Evolutionary conservation across 1,140 invertebrate genomes (phyloP).

Genomic region (Drosophila dunni): DNA sequence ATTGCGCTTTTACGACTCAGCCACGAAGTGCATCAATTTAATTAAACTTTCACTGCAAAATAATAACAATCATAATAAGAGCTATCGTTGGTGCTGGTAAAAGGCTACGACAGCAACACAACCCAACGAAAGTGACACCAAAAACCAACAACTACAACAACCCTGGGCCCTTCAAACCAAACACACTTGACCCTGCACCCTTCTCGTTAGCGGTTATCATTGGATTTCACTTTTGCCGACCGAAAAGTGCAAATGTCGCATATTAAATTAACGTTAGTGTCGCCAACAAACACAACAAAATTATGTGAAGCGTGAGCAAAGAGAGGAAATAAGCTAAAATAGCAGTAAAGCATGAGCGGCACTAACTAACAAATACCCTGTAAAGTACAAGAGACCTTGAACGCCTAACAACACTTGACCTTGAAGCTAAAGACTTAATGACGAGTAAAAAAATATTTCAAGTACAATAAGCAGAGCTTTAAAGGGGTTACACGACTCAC

Average conservation of each 20-base stretch:
- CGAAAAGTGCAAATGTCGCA: conserved; percentile 80
- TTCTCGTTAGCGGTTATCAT: conserved; percentile 17
- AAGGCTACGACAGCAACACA: not conserved
- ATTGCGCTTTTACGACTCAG: conserved; percentile 35
- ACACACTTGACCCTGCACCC: not conserved
- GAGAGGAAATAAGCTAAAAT: conserved; percentile 26
- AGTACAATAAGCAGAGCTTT: too few species aligned
- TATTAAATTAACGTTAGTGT: conserved; percentile 77
- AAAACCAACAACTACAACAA: not conserved
- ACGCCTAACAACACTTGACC: too few species aligned
- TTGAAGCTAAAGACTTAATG: too few species aligned
- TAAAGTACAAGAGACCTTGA: not conserved
- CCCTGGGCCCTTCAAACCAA: not conserved
- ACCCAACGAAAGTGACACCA: conserved; percentile 6
- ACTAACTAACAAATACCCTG: not conserved
- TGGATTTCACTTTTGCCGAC: conserved; percentile 30
- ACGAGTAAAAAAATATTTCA: too few species aligned
- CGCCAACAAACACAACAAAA: conserved; percentile 27
- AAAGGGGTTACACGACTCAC: too few species aligned
- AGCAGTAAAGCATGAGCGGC: not conserved
- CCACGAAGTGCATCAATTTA: conserved; percentile 67
- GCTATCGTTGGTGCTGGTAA: not conserved
- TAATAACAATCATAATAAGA: conserved; percentile 29
- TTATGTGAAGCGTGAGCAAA: conserved; percentile 60
- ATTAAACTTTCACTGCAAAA: conserved; percentile 60